Evolutionary conservation across 2,888 invertebrate genomes (phyloP), one percentile per base, ranked within the genome.

Genomic region (Nemotelus nigrinus): DNA sequence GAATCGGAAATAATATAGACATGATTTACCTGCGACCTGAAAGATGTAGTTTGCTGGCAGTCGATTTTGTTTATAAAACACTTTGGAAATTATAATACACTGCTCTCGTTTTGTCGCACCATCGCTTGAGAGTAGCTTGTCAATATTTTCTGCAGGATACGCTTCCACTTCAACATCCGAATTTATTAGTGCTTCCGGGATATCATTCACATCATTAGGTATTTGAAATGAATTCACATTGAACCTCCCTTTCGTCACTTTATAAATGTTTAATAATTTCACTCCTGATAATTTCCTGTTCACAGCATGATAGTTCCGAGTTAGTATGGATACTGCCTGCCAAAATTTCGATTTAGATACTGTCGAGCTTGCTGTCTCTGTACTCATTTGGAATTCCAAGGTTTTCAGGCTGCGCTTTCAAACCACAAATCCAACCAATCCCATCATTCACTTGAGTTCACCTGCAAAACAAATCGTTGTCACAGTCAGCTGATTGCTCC

Each of bases 221-320:
- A 25, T n/a, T 2, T n/a, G 44, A 10, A 58, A 7, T 2, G 58
- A 2, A 58, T 45, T 6, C n/a, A 58, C 44, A n/a, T 72, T 39
- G 48, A 41, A 60, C 3, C 48, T 39, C 2, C 68, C 68, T 50
- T 68, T 39, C 2, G n/a, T 2, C 41, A 63, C 41, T 10, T 4
- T 25, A 6, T 25, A 43, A 3, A 48, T 44, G 2, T 63, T 25
- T 2, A 74, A 25, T 4, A 80, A 76, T 53, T 83, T 79, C 58
- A 85, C 84, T 3, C 91, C 92, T 85, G 91, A 90, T 83, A 94
- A 87, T 84, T 92, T 91, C 82, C 92, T 91, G 85, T 94, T 94
- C 4, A 93, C 87, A 77, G 93, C 89, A 84, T 94, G 93, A 72
- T 93, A 92, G 84, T 92, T 92, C 77, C 87, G 88, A 78, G 92